These are phyloP conservation scores for Pluvialis apricaria DNA, from an alignment of 2,113 vertebrate species.

Conservation along the genomic window DNA sequence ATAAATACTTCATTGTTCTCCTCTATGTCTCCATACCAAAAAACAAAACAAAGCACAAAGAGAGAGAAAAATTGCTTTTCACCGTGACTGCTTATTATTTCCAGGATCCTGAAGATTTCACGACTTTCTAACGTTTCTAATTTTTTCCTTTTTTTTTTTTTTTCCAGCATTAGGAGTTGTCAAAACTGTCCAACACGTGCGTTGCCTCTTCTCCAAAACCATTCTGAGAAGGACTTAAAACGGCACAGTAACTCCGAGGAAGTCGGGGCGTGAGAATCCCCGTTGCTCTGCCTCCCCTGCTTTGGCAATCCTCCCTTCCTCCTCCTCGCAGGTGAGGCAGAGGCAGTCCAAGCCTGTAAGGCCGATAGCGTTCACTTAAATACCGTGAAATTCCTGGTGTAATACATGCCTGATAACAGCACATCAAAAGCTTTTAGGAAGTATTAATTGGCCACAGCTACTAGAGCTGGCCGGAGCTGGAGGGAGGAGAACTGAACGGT, in stretches of 20 bases:
- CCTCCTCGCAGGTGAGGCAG: constrained; percentile 47
- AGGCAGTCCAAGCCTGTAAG: neutral
- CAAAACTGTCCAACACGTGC: accelerated
- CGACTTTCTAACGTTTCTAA: neutral
- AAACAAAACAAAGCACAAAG: neutral
- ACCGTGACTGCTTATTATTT: neutral
- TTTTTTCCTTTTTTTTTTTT: neutral
- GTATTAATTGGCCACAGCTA: neutral
- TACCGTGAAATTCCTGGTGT: neutral
- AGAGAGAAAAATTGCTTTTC: neutral
- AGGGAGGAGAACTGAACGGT: neutral
- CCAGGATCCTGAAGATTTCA: neutral
- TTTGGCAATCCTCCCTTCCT: constrained; percentile 8
- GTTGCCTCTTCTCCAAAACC: neutral
- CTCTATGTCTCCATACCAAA: neutral
- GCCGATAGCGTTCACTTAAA: neutral
- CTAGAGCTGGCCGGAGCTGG: neutral
- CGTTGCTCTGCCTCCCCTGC: neutral
- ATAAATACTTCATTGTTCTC: constrained; percentile 24
- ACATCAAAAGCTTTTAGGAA: neutral
- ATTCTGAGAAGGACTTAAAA: neutral
- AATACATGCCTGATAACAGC: neutral
- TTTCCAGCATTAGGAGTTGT: neutral
- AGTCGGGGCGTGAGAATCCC: neutral
- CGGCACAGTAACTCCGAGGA: neutral